Evolutionary conservation across 2,113 vertebrate genomes (phyloP), one percentile per base, ranked within the genome.

Genomic region (Reinhardtius hippoglossoides): DNA sequence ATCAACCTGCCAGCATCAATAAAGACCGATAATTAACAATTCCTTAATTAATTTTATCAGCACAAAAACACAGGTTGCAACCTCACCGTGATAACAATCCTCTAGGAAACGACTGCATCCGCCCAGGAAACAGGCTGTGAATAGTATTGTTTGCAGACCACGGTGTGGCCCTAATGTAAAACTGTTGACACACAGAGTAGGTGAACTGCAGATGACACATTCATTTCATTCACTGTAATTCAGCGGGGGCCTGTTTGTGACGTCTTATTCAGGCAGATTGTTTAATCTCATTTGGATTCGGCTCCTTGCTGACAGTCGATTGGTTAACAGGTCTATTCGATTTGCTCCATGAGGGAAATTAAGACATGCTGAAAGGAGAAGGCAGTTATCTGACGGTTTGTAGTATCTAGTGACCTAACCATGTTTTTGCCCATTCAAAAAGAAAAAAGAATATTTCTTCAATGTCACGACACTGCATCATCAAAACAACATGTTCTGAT

Each of bases 101-200:
- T 50, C 46, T 15, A 50, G 46, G 46, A 50, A 50, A 15, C 1
- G 0, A 56, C 54, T 52, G 10, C 21, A 21, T 2, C n/a, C 9
- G 9, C n/a, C 2, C 40, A 52, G 18, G 55, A 71, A 52, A 21
- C 48, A 26, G n/a, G n/a, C 9, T 46, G 44, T 46, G 18, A 50
- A 50, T 3, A 14, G 37, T 20, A 6, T 56, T 60, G 56, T 75
- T 71, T 75, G 61, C 20, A 83, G 66, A 50, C 16, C 3, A 9
- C 21, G 67, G 37, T 57, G 62, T 62, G 21, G n/a, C 37, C 37
- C 44, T 60, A 16, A 75, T 87, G 48, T 72, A 37, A 65, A 58
- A 62, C 75, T 26, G 21, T 26, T 57, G 54, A 56, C 54, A 24
- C 23, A 24, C 15, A 57, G 37, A 1, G 5, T 18, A 12, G n/a